Percentiles rank a stretch among this genome's conserved stretches.
Evolutionary conservation across 2,113 vertebrate genomes (phyloP).

Genomic region (Poeciliopsis occidentalis): DNA sequence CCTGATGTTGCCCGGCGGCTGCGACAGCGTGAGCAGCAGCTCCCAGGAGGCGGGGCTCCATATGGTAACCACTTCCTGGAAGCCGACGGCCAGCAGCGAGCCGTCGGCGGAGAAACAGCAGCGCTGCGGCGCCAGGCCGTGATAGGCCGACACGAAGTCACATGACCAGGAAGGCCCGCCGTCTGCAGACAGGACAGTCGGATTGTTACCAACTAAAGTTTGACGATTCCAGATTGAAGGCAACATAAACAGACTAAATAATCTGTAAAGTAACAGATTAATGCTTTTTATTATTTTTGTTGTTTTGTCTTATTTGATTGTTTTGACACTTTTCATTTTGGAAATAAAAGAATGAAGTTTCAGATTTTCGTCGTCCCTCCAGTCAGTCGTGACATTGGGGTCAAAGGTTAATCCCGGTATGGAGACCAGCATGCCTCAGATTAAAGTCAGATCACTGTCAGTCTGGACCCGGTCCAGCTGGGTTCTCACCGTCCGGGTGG

Average conservation of each 20-base stretch:
- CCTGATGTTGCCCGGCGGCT: constrained; percentile 91
- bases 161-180: constrained; percentile 89
- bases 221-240: too few species aligned
- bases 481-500: constrained; percentile 67
- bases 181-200: constrained; percentile 54
- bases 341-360: too few species aligned
- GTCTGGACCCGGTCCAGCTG: background rate
- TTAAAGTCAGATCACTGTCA: too few species aligned
- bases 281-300: too few species aligned
- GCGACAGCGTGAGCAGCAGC: constrained; percentile 90
- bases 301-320: too few species aligned
- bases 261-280: too few species aligned
- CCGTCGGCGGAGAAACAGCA: constrained; percentile 95
- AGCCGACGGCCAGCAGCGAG: constrained; percentile 91
- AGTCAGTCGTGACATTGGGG: too few species aligned
- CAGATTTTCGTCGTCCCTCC: too few species aligned
- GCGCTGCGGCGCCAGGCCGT: constrained; percentile 84
- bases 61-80: constrained; percentile 89
- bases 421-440: too few species aligned
- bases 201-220: constrained; percentile 1
- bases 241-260: too few species aligned
- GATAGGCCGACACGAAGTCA: constrained; percentile 94
- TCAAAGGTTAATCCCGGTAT: too few species aligned
- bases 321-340: too few species aligned
- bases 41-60: constrained; percentile 93